These are phyloP conservation scores for Pinna nobilis DNA, from an alignment of 1,140 invertebrate genomes.

Conservation along the genomic window DNA sequence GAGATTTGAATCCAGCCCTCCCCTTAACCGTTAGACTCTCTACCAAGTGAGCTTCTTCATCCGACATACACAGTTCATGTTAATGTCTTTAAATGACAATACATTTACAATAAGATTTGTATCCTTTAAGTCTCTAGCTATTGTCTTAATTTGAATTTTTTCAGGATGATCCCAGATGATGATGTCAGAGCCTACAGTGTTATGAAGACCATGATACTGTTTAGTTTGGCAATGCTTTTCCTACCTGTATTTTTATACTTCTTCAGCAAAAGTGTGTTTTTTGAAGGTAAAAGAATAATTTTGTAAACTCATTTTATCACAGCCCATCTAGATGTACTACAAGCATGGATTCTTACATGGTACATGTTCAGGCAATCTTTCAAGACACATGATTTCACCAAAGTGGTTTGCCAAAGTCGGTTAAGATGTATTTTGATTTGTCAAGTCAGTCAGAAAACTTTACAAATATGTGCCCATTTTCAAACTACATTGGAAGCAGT, in stretches of 20 bases:
- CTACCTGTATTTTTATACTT: constrained; percentile 66
- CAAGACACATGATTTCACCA: too few species aligned
- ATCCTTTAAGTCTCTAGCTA: background rate
- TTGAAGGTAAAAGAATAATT: constrained; percentile 67
- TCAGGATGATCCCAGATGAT: constrained; percentile 44
- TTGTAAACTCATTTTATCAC: too few species aligned
- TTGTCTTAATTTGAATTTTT: background rate
- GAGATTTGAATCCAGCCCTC: too few species aligned
- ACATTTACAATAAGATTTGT: background rate
- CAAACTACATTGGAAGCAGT: too few species aligned
- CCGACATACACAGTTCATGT: background rate
- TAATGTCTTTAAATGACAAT: background rate
- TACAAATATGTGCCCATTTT: too few species aligned
- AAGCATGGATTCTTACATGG: too few species aligned
- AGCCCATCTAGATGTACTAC: too few species aligned
- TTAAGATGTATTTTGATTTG: too few species aligned
- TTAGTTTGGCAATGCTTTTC: constrained; percentile 60
- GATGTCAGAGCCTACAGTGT: constrained; percentile 43
- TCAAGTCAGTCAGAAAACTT: too few species aligned
- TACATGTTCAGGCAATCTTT: background rate
- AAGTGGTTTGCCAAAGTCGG: too few species aligned
- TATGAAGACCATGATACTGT: constrained; percentile 61
- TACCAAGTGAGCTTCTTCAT: too few species aligned
- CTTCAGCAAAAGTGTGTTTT: constrained; percentile 61
- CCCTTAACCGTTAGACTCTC: too few species aligned